Evolutionary conservation across 2,113 vertebrate species (phyloP), one percentile per base, ranked within the genome.

Genomic region (Delphinus delphis): DNA sequence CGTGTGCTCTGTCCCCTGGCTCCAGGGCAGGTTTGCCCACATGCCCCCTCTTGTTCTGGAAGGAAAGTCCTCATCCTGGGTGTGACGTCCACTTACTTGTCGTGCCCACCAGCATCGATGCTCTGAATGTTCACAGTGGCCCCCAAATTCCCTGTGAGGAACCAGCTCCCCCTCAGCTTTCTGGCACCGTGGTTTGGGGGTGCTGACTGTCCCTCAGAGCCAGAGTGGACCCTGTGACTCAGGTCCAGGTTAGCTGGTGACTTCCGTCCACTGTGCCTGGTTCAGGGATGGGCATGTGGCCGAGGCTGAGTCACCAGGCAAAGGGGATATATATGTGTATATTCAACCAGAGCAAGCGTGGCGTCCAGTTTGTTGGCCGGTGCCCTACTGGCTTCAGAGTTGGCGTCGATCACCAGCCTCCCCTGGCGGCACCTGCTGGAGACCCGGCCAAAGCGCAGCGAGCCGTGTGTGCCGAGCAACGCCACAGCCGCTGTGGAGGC

Each of bases 21-120:
- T 31, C 23, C 41, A 36, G 4, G 33, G 33, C 25, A 38, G 71
- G 70, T 33, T 18, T 76, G 28, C 86, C 14, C 8, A 23, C 41
- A n/a, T 0, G 0, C 31, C 70, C 53, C 53, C 28, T 44, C 67
- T 26, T 25, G 38, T 41, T 58, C 41, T 70, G 7, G 20, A 76
- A 84, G 41, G 31, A 21, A 77, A 62, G 28, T 20, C 10, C 25
- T 12, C 31, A 65, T 44, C 55, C 20, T n/a, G 15, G 8, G 0
- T 31, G 67, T 65, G 53, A 28, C 6, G 2, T 13, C 31, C 36
- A 50, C 10, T 50, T 20, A 50, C 13, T 41, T 36, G 53, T 41
- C 1, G 0, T 6, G 23, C 65, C 3, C 55, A 20, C 31, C 44
- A 33, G 21, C 10, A 21, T n/a, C 3, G 0, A 31, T 53, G 14